Evolutionary conservation across 2,888 invertebrate species (phyloP).

Genomic region (Acanthosepion pharaonis): DNA sequence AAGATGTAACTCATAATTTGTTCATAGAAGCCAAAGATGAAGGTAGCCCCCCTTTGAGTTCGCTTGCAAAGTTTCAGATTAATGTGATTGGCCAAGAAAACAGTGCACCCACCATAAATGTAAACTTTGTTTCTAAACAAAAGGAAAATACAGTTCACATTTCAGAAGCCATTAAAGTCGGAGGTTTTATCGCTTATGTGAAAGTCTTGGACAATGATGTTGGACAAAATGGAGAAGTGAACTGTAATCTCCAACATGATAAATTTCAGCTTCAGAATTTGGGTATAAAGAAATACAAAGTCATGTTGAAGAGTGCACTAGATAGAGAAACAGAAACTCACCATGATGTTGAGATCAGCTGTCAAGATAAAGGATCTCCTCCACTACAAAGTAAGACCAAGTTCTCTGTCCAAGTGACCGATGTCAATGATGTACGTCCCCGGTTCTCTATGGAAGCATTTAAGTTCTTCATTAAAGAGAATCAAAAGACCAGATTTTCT

Average conservation of each 20-base stretch:
- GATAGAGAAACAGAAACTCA: neutral
- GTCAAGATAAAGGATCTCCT: slow-evolving; percentile 33
- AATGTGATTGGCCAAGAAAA: neutral
- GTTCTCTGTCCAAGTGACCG: neutral
- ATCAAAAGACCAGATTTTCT: neutral
- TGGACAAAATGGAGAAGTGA: neutral
- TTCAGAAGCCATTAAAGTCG: neutral
- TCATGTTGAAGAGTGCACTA: neutral
- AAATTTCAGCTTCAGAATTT: neutral
- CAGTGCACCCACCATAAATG: neutral
- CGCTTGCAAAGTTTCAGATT: neutral
- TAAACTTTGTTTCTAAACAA: neutral
- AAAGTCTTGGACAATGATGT: neutral
- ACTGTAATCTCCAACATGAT: neutral
- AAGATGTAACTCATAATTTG: neutral
- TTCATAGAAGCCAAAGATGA: neutral
- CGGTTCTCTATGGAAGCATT: neutral
- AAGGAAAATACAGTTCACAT: neutral
- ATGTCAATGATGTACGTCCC: slow-evolving; percentile 11
- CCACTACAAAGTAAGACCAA: neutral
- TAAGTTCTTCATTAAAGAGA: neutral
- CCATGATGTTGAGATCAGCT: neutral
- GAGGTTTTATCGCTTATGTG: neutral
- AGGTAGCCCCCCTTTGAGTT: neutral
- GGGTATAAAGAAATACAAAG: neutral